These are phyloP conservation scores for Protophormia terraenovae DNA, from an alignment of 2,888 invertebrate species.

Conservation along the genomic window DNA sequence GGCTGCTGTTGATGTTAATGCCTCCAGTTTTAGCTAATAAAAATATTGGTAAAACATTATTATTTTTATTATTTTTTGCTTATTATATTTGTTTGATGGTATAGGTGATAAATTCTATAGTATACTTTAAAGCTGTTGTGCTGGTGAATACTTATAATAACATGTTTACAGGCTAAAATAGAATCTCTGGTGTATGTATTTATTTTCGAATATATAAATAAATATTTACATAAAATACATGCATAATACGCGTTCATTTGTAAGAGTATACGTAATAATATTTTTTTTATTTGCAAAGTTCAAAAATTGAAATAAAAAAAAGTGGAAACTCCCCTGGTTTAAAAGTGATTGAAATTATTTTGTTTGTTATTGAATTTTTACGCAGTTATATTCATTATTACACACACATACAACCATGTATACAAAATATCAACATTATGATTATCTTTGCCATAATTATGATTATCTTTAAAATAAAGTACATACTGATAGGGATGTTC, in stretches of 20 bases:
- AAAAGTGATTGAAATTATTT: slow-evolving; percentile 52
- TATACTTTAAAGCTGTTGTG: slow-evolving; percentile 15
- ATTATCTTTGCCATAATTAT: background rate
- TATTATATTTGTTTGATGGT: background rate
- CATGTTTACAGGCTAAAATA: background rate
- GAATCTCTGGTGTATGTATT: slow-evolving; percentile 5
- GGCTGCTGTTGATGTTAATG: background rate
- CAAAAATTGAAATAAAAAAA: background rate
- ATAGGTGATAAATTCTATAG: background rate
- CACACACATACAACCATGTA: too few relatives aligned
- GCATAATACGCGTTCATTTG: slow-evolving; percentile 25
- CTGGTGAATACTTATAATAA: background rate
- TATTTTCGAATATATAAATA: slow-evolving; percentile 33
- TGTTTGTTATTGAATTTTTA: slow-evolving; percentile 58
- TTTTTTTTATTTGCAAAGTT: slow-evolving; percentile 1
- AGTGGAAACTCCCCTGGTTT: background rate
- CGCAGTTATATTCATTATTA: slow-evolving; percentile 41
- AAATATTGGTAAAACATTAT: slow-evolving; percentile 20
- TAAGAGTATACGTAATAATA: background rate
- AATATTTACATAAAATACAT: slow-evolving; percentile 53
- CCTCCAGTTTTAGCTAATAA: background rate
- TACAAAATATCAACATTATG: slow-evolving; percentile 1
- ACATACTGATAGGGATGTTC: background rate
- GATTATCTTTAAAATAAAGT: background rate
- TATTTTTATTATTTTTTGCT: background rate